A percentile compares a stretch with the other conserved stretches of the same genome.
Evolutionary conservation across 2,888 invertebrate genomes (phyloP).

Genomic region (Drosophila setosimentum): DNA sequence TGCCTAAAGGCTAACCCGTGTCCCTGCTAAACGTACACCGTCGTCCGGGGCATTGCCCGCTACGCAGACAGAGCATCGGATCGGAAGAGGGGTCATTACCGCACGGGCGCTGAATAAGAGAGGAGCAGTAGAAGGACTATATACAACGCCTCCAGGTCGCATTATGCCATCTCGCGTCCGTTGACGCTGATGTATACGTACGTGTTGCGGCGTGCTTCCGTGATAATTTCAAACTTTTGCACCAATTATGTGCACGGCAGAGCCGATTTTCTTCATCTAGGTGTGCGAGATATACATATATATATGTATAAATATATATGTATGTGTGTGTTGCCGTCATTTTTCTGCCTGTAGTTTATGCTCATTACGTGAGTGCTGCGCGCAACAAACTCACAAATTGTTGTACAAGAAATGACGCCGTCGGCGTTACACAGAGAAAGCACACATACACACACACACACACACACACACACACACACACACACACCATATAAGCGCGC

Average conservation of each 20-base stretch:
- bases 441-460: neutral
- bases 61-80: conserved; percentile 21
- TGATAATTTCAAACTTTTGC: conserved; percentile 79
- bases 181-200: conserved; percentile 71
- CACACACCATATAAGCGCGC: neutral
- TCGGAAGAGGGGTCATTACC: neutral
- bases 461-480: conserved; percentile 14
- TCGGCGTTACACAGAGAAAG: conserved; percentile 57
- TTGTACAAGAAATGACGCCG: conserved; percentile 76
- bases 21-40: conserved; percentile 20
- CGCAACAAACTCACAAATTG: conserved; percentile 75
- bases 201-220: conserved; percentile 77
- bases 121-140: conserved; percentile 21
- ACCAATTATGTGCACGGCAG: conserved; percentile 77
- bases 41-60: conserved; percentile 55
- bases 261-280: conserved; percentile 60
- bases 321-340: conserved; percentile 37
- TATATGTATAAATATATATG: conserved; percentile 5
- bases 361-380: conserved; percentile 77
- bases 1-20: conserved; percentile 50
- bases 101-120: neutral
- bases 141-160: conserved; percentile 35
- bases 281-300: conserved; percentile 22
- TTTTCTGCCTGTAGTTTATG: conserved; percentile 76
- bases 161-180: conserved; percentile 74